These are phyloP conservation scores for Caradrina kadenii DNA, from an alignment of 2,888 invertebrate species.

Conservation along the genomic window DNA sequence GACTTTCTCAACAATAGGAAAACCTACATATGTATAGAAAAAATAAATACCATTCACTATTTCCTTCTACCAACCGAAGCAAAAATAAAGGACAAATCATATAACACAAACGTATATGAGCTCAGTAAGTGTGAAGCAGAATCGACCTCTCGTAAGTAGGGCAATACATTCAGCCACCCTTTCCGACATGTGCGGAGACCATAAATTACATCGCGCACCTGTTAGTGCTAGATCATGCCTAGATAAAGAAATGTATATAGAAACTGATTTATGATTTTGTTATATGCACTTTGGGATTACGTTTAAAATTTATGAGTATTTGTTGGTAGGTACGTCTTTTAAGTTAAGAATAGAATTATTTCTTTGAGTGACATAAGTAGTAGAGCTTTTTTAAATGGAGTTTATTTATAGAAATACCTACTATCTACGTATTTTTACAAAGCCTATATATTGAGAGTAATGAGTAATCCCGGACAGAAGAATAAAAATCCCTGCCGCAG, in stretches of 20 bases:
- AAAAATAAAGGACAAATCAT: constrained; percentile 62
- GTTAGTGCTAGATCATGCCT: constrained; percentile 83
- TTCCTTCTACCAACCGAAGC: constrained; percentile 9
- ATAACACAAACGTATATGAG: constrained; percentile 52
- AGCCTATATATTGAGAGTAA: too few species aligned
- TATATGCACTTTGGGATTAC: constrained; percentile 65
- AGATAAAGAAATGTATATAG: constrained; percentile 84
- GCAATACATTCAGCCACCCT: constrained; percentile 84
- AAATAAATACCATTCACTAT: constrained; percentile 22
- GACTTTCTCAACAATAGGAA: too few species aligned
- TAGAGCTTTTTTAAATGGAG: neutral
- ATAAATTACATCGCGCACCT: constrained; percentile 86
- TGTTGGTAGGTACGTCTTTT: constrained; percentile 7
- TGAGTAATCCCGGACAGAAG: too few species aligned
- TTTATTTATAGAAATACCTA: neutral
- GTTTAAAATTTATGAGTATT: constrained; percentile 34
- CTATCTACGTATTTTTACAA: too few species aligned
- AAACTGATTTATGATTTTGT: constrained; percentile 75
- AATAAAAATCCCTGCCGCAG: too few species aligned
- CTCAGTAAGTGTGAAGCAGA: constrained; percentile 73
- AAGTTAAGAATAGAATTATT: constrained; percentile 7
- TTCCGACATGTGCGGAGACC: constrained; percentile 81
- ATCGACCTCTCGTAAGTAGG: constrained; percentile 81
- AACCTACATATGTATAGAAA: neutral
- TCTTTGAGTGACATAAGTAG: too few species aligned